These are phyloP conservation scores for Neodiprion fabricii DNA, from an alignment of 1,140 invertebrate species.

Conservation along the genomic window DNA sequence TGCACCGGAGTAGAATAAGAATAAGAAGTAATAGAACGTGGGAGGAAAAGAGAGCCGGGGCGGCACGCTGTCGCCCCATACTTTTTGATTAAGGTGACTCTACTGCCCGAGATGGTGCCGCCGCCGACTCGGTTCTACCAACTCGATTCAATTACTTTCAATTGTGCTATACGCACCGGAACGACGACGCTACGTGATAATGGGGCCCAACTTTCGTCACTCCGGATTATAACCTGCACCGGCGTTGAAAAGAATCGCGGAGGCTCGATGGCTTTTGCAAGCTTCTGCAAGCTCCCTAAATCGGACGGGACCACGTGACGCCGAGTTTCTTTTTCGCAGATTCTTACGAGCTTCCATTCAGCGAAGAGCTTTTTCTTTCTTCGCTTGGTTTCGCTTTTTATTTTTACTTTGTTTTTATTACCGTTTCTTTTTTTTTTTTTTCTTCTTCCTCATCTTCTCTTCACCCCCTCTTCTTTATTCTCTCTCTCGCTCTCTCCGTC, in stretches of 20 bases:
- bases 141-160: slow-evolving; percentile 2
- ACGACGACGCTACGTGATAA: background rate
- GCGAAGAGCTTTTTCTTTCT: background rate
- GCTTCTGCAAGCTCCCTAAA: no score
- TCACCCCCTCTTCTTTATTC: background rate
- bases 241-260: no score
- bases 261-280: no score
- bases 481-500: background rate
- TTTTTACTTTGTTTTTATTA: background rate
- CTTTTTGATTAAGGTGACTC: background rate
- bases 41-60: background rate
- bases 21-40: no score
- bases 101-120: background rate
- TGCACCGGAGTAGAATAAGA: background rate
- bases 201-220: slow-evolving; percentile 4
- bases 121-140: background rate
- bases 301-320: no score
- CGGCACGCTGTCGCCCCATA: background rate
- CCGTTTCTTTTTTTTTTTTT: background rate
- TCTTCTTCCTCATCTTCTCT: background rate
- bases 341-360: background rate
- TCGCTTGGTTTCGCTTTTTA: no score
- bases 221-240: background rate
- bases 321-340: no score
- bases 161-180: background rate